Conservation (phyloP, 2,113 vertebrate species). For the Mungos mungo region DNA sequence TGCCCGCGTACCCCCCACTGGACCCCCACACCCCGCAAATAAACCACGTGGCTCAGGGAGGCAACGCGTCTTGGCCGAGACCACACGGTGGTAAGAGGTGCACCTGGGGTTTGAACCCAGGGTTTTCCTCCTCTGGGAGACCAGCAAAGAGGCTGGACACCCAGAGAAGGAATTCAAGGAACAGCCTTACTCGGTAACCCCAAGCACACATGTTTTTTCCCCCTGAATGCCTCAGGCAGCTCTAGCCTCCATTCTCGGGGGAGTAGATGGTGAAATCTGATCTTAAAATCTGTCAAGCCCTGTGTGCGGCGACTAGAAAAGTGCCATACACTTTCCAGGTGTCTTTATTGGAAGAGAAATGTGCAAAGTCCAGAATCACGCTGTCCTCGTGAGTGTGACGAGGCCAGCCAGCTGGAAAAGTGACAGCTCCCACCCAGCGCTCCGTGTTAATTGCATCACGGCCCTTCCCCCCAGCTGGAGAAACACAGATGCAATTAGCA, state of each 20-base stretch:
- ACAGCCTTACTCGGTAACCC: rapidly evolving
- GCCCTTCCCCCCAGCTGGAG: not conserved
- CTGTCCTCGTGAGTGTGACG: not conserved
- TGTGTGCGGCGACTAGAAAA: not conserved
- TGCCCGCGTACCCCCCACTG: rapidly evolving
- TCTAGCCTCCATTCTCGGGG: not conserved
- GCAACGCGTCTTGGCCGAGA: not conserved
- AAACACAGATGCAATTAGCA: not conserved
- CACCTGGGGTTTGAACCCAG: not conserved
- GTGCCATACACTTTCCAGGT: slow-evolving; percentile 8
- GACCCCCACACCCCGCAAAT: not conserved
- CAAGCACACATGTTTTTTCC: rapidly evolving
- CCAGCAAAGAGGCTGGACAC: not conserved
- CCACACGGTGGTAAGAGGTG: rapidly evolving
- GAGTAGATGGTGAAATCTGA: not conserved
- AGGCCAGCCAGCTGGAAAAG: not conserved
- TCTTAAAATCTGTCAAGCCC: slow-evolving; percentile 27
- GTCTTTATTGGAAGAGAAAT: slow-evolving; percentile 64
- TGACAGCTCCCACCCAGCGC: not conserved
- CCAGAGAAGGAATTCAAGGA: not conserved
- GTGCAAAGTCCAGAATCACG: not conserved
- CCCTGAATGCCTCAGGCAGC: not conserved
- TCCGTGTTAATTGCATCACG: not conserved
- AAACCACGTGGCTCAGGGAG: not conserved
- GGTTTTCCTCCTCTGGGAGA: not conserved